These are phyloP conservation scores for Drosophila pseudotakahashii DNA, from an alignment of 2,888 invertebrate species.

Conservation along the genomic window DNA sequence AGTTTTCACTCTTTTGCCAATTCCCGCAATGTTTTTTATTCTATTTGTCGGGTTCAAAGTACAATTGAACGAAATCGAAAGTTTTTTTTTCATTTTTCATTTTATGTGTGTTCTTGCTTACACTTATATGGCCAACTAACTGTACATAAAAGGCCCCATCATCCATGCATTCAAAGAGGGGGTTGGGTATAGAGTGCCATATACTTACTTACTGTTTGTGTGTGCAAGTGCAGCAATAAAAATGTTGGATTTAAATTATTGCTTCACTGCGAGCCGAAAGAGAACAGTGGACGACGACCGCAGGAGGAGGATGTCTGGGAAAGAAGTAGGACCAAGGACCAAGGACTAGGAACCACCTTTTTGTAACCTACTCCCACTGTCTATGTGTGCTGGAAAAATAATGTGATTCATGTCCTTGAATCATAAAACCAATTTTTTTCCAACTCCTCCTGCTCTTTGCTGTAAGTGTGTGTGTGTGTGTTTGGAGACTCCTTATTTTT, in stretches of 20 bases:
- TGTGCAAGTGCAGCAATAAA: constrained; percentile 69
- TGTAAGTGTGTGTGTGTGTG: constrained; percentile 48
- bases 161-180: constrained; percentile 38
- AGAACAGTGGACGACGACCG: constrained; percentile 56
- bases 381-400: constrained; percentile 79
- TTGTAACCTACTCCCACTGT: constrained; percentile 65
- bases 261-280: constrained; percentile 69
- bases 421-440: constrained; percentile 83
- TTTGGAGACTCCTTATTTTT: constrained; percentile 44
- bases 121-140: constrained; percentile 43
- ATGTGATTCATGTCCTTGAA: constrained; percentile 84
- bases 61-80: constrained; percentile 78
- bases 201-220: constrained; percentile 31
- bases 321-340: constrained; percentile 17
- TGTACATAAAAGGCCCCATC: constrained; percentile 49
- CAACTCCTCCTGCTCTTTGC: constrained; percentile 68
- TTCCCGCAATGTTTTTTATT: constrained; percentile 38
- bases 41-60: constrained; percentile 64
- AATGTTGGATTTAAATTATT: constrained; percentile 82
- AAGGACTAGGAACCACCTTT: constrained; percentile 25
- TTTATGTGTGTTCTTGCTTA: constrained; percentile 53
- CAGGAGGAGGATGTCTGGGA: constrained; percentile 54
- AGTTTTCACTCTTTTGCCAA: constrained; percentile 53
- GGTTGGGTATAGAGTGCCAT: neutral
- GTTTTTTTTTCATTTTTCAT: constrained; percentile 57